A percentile compares a stretch with the other conserved stretches of the same genome.
These are phyloP conservation scores for Henicopernis longicauda DNA, from an alignment of 2,113 vertebrate genomes.

Conservation along the genomic window DNA sequence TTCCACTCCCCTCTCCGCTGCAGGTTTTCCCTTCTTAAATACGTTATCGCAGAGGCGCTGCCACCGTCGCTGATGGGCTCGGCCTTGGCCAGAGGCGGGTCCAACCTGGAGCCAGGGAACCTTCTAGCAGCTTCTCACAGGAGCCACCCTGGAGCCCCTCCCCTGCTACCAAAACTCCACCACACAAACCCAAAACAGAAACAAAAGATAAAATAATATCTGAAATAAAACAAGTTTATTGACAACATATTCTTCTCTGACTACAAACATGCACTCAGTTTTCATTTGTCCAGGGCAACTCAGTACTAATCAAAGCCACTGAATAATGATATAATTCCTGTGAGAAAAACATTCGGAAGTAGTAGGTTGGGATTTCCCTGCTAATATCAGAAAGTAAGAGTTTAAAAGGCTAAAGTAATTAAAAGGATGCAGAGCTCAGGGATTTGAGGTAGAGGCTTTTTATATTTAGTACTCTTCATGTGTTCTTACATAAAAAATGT, in stretches of 20 bases:
- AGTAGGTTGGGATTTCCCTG: neutral
- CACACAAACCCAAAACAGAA: too few relatives aligned
- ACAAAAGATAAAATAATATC: neutral
- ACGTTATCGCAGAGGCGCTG: too few relatives aligned
- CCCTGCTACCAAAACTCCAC: too few relatives aligned
- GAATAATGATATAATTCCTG: neutral
- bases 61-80: too few relatives aligned
- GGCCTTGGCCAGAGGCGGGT: too few relatives aligned
- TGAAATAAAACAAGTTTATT: neutral
- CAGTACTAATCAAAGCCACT: neutral
- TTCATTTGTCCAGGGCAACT: neutral
- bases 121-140: too few relatives aligned
- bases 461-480: neutral
- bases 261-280: neutral
- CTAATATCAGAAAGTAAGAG: neutral
- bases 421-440: neutral
- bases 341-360: neutral
- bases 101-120: too few relatives aligned
- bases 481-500: neutral
- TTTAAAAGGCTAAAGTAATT: neutral
- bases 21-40: too few relatives aligned
- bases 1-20: too few relatives aligned
- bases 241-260: neutral
- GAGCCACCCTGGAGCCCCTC: too few relatives aligned
- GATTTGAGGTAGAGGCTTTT: neutral